Evolutionary conservation across 2,888 invertebrate species (phyloP), one percentile per base, ranked within the genome.

Genomic region (Julus scandinavius): DNA sequence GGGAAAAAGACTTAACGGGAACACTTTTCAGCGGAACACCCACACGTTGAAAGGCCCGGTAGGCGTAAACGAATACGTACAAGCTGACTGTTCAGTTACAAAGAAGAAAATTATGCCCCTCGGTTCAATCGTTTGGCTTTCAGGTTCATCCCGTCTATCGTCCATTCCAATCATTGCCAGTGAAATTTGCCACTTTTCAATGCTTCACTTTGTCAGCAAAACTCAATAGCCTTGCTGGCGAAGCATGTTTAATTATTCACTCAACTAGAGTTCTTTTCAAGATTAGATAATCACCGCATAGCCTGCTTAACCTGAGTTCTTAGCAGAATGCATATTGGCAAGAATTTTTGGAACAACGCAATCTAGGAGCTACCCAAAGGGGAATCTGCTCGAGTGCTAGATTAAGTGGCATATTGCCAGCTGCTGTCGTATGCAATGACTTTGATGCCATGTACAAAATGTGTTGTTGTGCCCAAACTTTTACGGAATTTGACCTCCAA

Each of bases 271-370:
- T 13, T 7, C 38, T 38, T 38, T 80, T 80, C 9, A 38, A 38
- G 38, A 38, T 80, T 80, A 80, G 80, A 80, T 80, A 15, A 80
- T 80, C 38, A 15, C 38, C 2, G 80, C 38, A 38, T 29, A 72
- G 72, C 29, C 29, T n/a, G 38, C 80, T 80, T 38, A 80, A 40
- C 80, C 38, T 15, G 38, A 38, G 2, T 80, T 38, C 80, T 80
- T 80, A 80, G 38, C 29, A 80, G 80, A 38, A 80, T 80, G 80
- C 80, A 80, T 38, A 80, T 80, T 80, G 80, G 80, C 80, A 80
- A 38, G 80, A 80, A 80, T 80, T 80, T 80, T 40, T 80, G 38
- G 80, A 80, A 80, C 80, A 80, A 80, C 80, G 9, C 80, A 80
- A 80, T 38, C 38, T 80, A 13, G 80, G 80, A 13, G 38, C 38